Evolutionary conservation across 2,888 invertebrate species (phyloP), one percentile per base, ranked within the genome.

Genomic region (Sycophila texana): DNA sequence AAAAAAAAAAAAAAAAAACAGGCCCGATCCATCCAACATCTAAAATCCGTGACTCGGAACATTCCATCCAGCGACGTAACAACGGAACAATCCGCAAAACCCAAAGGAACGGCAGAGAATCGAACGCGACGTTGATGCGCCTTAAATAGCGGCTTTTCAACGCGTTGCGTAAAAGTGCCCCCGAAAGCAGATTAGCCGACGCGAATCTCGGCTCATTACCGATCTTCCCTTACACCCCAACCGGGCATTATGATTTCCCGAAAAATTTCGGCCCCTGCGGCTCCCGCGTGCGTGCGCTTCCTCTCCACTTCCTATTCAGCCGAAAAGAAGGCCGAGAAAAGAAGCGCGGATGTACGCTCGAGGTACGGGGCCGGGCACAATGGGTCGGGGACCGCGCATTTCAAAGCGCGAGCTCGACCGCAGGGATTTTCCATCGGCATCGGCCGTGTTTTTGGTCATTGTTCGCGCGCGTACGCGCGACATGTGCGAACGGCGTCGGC

Each of bases 331-430:
- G 4, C 4, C 18, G 70, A 51, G 68, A 61, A 57, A 67, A 57
- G 39, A 57, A 57, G 7, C 58, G 14, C 63, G 80, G 80, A 80
- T 80, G 80, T 77, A 80, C 80, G 77, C 75, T 76, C 77, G 80
- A 65, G 66, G 61, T 30, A 30, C 61, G 68, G 51, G 58, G 3
- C 53, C 55, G 55, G 73, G 57, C 63, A 14, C 39, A 16, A 47
- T 67, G 63, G 63, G 65, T 63, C 70, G 51, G 63, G 18, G 39
- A 14, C n/a, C 47, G 70, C 70, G 22, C 51, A 47, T 51, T 75
- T 61, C 22, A 74, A 74, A 74, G 58, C 58, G 74, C 75, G 22
- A 74, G 58, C 66, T 67, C 66, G 60, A 68, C 68, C 67, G 77
- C 67, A 74, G 26, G 26, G 39, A 55, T 73, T 76, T 58, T 70